Percentiles rank a stretch among this genome's conserved stretches.
These are phyloP conservation scores for Nematopogon swammerdamellus DNA, from an alignment of 2,888 invertebrate genomes.

Conservation along the genomic window DNA sequence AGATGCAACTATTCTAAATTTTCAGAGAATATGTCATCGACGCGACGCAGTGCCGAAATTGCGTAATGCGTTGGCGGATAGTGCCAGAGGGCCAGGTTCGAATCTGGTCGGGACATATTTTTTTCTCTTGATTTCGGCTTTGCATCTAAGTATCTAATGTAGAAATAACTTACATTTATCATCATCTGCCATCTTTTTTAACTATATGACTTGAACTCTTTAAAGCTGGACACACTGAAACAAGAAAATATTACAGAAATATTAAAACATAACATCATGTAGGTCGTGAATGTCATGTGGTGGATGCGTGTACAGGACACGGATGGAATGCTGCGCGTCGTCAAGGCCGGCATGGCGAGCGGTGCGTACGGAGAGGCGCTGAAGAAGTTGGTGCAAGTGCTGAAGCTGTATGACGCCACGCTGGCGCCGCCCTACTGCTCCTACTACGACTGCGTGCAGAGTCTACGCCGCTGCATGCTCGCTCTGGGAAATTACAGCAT, in stretches of 20 bases:
- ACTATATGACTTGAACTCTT: neutral
- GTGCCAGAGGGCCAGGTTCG: too few relatives aligned
- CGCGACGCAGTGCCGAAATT: too few relatives aligned
- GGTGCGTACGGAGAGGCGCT: conserved; percentile 63
- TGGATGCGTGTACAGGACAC: conserved; percentile 55
- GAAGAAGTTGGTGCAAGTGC: conserved; percentile 60
- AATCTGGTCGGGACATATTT: too few relatives aligned
- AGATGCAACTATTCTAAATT: too few relatives aligned
- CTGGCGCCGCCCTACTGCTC: conserved; percentile 71
- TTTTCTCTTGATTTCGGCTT: too few relatives aligned
- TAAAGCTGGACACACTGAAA: neutral
- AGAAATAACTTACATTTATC: conserved; percentile 15
- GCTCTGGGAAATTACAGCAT: conserved; percentile 61
- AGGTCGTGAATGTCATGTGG: too few relatives aligned
- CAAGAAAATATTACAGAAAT: neutral
- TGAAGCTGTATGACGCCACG: conserved; percentile 64
- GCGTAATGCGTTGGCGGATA: too few relatives aligned
- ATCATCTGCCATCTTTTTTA: conserved; percentile 28
- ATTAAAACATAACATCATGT: too few relatives aligned
- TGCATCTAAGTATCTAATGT: too few relatives aligned
- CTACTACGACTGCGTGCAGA: conserved; percentile 72
- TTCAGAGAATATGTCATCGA: too few relatives aligned
- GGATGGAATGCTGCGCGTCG: conserved; percentile 63
- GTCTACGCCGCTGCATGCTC: conserved; percentile 64
- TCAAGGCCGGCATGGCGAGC: conserved; percentile 57